Evolutionary conservation across 2,888 invertebrate species (phyloP).

Genomic region (Panorpa germanica): DNA sequence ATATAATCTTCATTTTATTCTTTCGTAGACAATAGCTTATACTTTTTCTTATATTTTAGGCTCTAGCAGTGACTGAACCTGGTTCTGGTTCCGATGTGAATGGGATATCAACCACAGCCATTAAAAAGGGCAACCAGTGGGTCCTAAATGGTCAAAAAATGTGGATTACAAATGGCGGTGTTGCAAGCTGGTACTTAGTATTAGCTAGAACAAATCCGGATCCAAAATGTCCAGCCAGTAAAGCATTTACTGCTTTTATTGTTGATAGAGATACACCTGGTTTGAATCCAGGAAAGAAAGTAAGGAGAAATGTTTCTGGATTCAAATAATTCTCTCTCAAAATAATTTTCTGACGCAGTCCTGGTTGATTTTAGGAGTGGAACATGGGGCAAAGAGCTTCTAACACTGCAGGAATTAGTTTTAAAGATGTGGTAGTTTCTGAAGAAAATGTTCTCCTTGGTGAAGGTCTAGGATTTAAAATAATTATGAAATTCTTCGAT

Average conservation of each 20-base stretch:
- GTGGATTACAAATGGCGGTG: constrained; percentile 94
- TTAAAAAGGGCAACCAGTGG: constrained; percentile 79
- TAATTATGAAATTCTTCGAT: constrained; percentile 59
- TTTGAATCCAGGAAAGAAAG: constrained; percentile 42
- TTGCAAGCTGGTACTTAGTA: constrained; percentile 86
- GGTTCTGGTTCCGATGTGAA: constrained; percentile 84
- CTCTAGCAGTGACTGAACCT: constrained; percentile 84
- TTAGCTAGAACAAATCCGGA: constrained; percentile 74
- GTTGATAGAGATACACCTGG: constrained; percentile 48
- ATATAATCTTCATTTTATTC: no score
- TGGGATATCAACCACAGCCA: constrained; percentile 68
- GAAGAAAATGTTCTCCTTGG: constrained; percentile 45
- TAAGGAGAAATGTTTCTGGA: constrained; percentile 19
- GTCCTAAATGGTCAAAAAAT: constrained; percentile 83
- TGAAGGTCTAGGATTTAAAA: constrained; percentile 53
- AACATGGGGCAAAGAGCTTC: constrained; percentile 60
- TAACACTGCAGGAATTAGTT: constrained; percentile 49
- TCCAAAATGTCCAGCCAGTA: constrained; percentile 65
- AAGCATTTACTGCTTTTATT: constrained; percentile 64
- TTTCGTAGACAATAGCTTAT: no score
- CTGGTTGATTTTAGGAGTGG: constrained; percentile 37
- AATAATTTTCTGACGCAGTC: neutral
- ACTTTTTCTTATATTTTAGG: constrained; percentile 28
- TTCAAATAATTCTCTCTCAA: constrained; percentile 1
- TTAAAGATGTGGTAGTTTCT: constrained; percentile 56